Base-by-base conservation (phyloP, 1,140 invertebrate genomes). In the Bombus haemorrhoidalis region DNA sequence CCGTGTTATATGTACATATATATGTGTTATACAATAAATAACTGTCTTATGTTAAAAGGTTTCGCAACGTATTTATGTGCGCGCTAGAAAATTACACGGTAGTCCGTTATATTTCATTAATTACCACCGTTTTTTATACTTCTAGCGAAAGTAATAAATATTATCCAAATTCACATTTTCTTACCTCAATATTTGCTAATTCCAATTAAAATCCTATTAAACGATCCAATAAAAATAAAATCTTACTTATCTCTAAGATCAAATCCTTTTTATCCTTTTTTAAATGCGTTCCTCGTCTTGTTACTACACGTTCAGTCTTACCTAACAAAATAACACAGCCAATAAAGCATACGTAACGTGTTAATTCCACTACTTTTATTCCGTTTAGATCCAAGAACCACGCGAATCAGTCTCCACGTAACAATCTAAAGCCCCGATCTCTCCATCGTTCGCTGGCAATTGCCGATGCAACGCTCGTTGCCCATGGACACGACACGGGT, bases 401-500 rank as follows among this genome's bases (percentile, higher is more conserved):
- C 10, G 68, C 68, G 37, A 71, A 41, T 28, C 39, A 41, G 5
- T 73, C 43, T 53, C 18, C 22, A 8, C n/a, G 6, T 28, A 34
- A 74, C 32, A 32, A 53, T 74, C 43, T 34, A 53, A 53, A 34
- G 18, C 18, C 1, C 9, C 41, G n/a, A 74, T 47, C 72, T 34
- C n/a, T 74, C n/a, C 73, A 32, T 73, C n/a, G 72, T 34, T 34
- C 4, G 5, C 12, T 43, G 22, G 43, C 41, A 75, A 53, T 53
- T 34, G 18, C 25, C 43, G 43, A 74, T 34, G 41, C 43, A 25
- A 53, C 73, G 18, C 73, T 53, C n/a, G 32, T 75, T 75, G 22
- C 22, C 43, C 22, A 86, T 25, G 76, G 76, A 74, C 59, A 79
- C 59, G 76, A 74, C 59, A 79, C 59, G 68, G 78, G 64, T 62